Evolutionary conservation across 2,888 invertebrate genomes (phyloP), one percentile per base, ranked within the genome.

Genomic region (Noctua janthe): DNA sequence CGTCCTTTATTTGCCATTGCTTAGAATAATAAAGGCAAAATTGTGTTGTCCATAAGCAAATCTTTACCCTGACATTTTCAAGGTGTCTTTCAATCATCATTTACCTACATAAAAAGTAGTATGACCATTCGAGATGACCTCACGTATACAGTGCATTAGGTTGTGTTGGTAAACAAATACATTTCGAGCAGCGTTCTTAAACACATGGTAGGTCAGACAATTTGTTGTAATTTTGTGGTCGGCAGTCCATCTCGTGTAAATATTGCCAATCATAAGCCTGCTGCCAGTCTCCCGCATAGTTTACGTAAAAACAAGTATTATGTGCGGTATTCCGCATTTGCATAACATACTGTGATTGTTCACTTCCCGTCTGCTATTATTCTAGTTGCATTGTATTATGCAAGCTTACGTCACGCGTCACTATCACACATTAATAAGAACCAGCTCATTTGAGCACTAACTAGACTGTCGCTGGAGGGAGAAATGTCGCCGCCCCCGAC

Each of bases 401-500:
- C 76, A 89, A 87, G 85, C 43, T 74, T 80, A 67, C 71, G 78
- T 83, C 80, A 83, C 78, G 71, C 74, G 82, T 80, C 64, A 81
- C 78, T 83, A 81, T 81, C 81, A 83, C 78, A 83, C 70, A 69
- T 80, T 81, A 72, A 78, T 77, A 84, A 80, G 84, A 89, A 82
- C 74, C 77, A 82, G 83, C 78, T 81, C 83, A 87, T 88, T 88
- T 83, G 77, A 82, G 82, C 79, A 83, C 82, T 88, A 87, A 87
- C 78, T 82, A 81, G 84, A 71, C 73, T 90, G 80, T 87, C 88
- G 86, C 88, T 85, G 84, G 86, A 88, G 88, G 88, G 88, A 89
- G 88, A 89, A 80, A 85, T 88, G 88, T 88, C 87, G 79, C 90
- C 93, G 92, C 92, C 93, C 90, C 91, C 92, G 88, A 76, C 83